Base-by-base conservation (phyloP, 37 sponge, comb jelly and placozoan species). In the Chondrosia reniformis region DNA sequence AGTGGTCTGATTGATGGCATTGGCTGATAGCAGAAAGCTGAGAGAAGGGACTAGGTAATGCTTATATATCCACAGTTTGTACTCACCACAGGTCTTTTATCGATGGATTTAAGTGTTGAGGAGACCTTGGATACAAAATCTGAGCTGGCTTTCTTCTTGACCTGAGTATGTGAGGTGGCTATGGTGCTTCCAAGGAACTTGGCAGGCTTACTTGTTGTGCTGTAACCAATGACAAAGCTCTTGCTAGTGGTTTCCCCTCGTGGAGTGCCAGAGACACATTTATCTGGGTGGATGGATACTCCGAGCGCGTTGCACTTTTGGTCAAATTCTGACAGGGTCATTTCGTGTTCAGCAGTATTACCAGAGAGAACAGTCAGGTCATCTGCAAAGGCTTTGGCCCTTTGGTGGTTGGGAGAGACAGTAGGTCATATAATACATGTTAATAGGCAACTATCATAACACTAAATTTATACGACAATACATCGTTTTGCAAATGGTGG, bases 61-160 rank as follows among this genome's bases (percentile, higher is more conserved):
- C 43, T 65, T 79, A 42, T 63, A 79, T 31, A 65, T 63, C 66
- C 67, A 63, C 3, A 42, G n/a, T 12, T 79, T 79, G 31, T 65
- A 79, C 38, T 79, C 80, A 5, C 80, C 80, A 33, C 80, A 4
- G 80, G 80, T 46, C 80, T n/a, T 4, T 39, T 41, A 45, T 79
- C 80, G 2, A 79, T 79, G n/a, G n/a, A n/a, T n/a, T n/a, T n/a
- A n/a, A n/a, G n/a, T n/a, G n/a, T n/a, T n/a, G n/a, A n/a, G 27
- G 8, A 25, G 15, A 79, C 45, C 45, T 64, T 79, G 17, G 30
- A 27, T 64, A 21, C 13, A 6, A 79, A 15, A 19, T 64, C 55
- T 31, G 54, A 55, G 45, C 5, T 32, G 0, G 80, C 28, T 17
- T 34, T 41, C 36, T 25, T 39, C n/a, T 64, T 43, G 4, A 67